These are phyloP conservation scores for Anas acuta DNA, from an alignment of 2,797 vertebrate species.

Conservation along the genomic window DNA sequence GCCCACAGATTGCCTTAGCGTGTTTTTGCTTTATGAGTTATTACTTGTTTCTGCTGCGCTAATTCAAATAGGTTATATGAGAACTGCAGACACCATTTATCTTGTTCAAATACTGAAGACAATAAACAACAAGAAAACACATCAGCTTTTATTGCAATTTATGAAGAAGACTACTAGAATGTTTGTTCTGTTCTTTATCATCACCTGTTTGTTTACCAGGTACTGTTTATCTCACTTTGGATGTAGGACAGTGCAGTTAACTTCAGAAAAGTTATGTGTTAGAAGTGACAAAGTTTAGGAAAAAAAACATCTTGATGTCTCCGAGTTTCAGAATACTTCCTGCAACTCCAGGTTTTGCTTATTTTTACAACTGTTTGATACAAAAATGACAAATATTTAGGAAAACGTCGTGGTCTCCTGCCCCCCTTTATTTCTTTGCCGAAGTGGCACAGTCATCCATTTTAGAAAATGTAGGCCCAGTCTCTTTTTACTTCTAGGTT, in stretches of 20 bases:
- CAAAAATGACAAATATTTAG: not conserved
- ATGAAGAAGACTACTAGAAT: not conserved
- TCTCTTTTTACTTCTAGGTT: not conserved
- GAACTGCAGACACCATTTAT: not conserved
- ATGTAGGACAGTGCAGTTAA: not conserved
- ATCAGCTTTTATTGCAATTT: not conserved
- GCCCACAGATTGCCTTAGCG: not conserved
- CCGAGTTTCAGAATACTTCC: not conserved
- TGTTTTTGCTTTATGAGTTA: not conserved
- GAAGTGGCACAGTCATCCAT: not conserved
- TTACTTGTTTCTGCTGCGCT: constrained; percentile 11
- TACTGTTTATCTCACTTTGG: constrained; percentile 4
- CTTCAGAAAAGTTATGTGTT: not conserved
- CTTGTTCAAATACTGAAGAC: constrained; percentile 25
- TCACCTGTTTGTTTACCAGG: not conserved
- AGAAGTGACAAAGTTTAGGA: not conserved
- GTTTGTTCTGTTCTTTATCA: not conserved
- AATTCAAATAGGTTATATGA: not conserved
- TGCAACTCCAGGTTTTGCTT: not conserved
- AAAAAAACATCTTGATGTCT: not conserved
- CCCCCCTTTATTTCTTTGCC: fast-evolving
- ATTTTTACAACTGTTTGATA: not conserved
- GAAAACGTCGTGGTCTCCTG: not conserved
- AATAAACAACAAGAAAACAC: not conserved
- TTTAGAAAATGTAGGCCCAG: not conserved